Base-by-base conservation (phyloP, 2,113 vertebrate species). In the Actenoides lindsayi region DNA sequence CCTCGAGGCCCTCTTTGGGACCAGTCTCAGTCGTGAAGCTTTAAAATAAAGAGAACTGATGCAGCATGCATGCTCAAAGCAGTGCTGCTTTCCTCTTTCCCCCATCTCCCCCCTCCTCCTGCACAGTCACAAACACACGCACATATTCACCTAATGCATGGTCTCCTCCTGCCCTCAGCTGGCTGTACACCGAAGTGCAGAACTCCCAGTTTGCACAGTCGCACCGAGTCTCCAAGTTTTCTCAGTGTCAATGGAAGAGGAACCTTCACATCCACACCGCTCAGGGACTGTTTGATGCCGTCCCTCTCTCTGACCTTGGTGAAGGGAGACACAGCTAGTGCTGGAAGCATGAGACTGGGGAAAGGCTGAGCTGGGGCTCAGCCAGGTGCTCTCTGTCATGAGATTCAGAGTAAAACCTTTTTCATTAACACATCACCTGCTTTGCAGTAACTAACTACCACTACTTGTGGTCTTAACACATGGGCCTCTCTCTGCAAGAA, bases 131-230 rank as follows among this genome's bases (percentile, higher is more conserved):
- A 9, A 4, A 51, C 6, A 10, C 2, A 6, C 1, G 17, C 17
- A 11, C 10, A 3, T n/a, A 7, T 3, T 10, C 13, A 4, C 31
- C 35, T 39, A 19, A 83, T 86, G 35, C 41, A 25, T 8, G 65
- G 83, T 81, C 85, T 95, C 96, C 94, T 94, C 90, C 96, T 96
- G 95, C 96, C 97, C 96, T 95, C 98, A 95, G 42, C 95, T 97
- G 98, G 98, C 69, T 41, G 93, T 15, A 17, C 17, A 1, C 8
- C 4, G 59, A 67, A 94, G 27, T 60, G 90, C 94, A 44, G 13
- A 80, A 27, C 0, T 16, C 48, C 20, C 30, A 0, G 3, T 13
- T 41, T 10, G 51, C 51, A 63, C 75, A 88, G 79, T 24, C 27
- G 6, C 68, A 6, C 24, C 1, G 5, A 9, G 11, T 15, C 54